These are phyloP conservation scores for Odocoileus hemionus DNA, from an alignment of 2,113 vertebrate species.

Conservation along the genomic window DNA sequence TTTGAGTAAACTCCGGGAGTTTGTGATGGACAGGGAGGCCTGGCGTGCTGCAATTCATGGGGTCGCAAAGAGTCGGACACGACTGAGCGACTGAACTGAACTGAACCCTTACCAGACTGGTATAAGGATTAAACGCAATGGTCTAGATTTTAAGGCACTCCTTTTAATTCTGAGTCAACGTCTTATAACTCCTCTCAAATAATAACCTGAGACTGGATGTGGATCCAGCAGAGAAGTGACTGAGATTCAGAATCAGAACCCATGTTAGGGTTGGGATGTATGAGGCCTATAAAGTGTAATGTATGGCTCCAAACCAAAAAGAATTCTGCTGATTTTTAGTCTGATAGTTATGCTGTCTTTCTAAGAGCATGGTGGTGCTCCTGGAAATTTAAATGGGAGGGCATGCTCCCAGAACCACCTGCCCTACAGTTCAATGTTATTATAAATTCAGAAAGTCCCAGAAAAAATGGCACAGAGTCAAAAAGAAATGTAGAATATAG, in stretches of 20 bases:
- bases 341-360: neutral
- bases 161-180: neutral
- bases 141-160: neutral
- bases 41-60: no score
- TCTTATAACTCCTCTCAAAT: neutral
- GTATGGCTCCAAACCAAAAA: neutral
- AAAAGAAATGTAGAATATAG: slow-evolving; percentile 1
- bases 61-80: no score
- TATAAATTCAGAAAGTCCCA: slow-evolving; percentile 31
- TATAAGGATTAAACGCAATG: neutral
- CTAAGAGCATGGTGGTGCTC: neutral
- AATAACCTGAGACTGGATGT: neutral
- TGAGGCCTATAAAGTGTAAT: neutral
- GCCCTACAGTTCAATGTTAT: neutral
- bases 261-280: no score
- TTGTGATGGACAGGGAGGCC: no score
- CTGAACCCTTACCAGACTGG: no score
- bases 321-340: neutral
- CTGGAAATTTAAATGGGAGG: neutral
- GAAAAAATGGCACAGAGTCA: neutral
- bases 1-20: no score
- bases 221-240: neutral
- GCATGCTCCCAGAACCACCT: neutral
- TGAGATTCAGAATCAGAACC: neutral
- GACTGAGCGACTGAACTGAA: no score